These are phyloP conservation scores for Myotis yumanensis DNA, from an alignment of 2,113 vertebrate species.

Conservation along the genomic window DNA sequence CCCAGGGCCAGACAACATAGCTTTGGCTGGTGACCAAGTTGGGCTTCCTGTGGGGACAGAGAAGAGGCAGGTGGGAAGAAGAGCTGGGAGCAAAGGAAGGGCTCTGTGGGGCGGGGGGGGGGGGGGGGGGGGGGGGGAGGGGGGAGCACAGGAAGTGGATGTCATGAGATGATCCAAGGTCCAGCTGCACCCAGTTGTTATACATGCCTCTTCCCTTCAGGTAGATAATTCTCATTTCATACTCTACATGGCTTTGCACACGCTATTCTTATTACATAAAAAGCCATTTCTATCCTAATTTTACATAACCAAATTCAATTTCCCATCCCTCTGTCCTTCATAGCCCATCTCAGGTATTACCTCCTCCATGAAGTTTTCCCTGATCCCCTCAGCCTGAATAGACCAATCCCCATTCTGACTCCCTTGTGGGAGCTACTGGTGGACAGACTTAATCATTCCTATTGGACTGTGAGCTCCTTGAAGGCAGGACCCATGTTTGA, in stretches of 20 bases:
- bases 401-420: not conserved
- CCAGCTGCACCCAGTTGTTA: constrained; percentile 52
- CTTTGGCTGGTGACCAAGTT: constrained; percentile 44
- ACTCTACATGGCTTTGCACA: not conserved
- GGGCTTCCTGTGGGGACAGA: not conserved
- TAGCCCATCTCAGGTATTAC: not conserved
- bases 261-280: not conserved
- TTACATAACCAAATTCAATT: not conserved
- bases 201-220: constrained; percentile 33
- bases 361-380: not conserved
- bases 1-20: not conserved
- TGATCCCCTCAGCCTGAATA: not conserved
- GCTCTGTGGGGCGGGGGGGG: too few species aligned
- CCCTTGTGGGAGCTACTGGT: not conserved
- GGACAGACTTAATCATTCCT: not conserved
- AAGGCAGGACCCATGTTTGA: not conserved
- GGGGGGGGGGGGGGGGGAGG: not conserved
- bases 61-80: constrained; percentile 27
- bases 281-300: not conserved
- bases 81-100: not conserved
- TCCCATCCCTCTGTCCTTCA: not conserved
- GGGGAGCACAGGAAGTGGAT: not conserved
- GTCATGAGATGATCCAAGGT: constrained; percentile 1
- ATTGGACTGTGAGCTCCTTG: not conserved
- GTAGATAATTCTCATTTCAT: not conserved